These are phyloP conservation scores for Drosophila quadrilineata DNA, from an alignment of 1,140 invertebrate species.

Conservation along the genomic window DNA sequence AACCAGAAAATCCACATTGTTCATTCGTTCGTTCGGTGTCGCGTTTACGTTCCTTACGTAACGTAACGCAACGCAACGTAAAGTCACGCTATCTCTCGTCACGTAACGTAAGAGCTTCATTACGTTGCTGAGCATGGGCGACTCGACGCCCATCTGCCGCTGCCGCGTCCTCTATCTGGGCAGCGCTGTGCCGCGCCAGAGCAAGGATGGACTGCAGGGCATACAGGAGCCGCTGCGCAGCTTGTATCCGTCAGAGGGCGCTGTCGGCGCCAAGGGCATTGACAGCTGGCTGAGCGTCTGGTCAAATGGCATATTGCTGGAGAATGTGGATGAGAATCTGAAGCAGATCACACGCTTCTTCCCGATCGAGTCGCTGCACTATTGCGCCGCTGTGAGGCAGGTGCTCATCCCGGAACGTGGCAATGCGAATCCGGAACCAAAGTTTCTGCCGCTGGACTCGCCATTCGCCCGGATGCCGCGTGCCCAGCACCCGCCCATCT, in stretches of 20 bases:
- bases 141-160: slow-evolving; percentile 95
- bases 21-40: slow-evolving; percentile 35
- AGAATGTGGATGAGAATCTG: slow-evolving; percentile 97
- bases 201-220: slow-evolving; percentile 97
- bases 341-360: slow-evolving; percentile 98
- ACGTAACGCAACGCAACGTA: slow-evolving; percentile 25
- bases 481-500: slow-evolving; percentile 96
- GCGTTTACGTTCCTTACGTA: slow-evolving; percentile 29
- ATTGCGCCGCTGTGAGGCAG: slow-evolving; percentile 97
- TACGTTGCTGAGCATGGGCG: slow-evolving; percentile 67
- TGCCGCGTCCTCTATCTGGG: slow-evolving; percentile 99
- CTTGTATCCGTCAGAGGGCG: slow-evolving; percentile 91
- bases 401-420: slow-evolving; percentile 85
- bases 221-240: slow-evolving; percentile 98
- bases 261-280: slow-evolving; percentile 94
- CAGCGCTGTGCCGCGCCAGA: slow-evolving; percentile 97
- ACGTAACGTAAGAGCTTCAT: slow-evolving; percentile 31
- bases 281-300: slow-evolving; percentile 99
- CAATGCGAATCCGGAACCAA: slow-evolving; percentile 83
- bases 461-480: slow-evolving; percentile 95
- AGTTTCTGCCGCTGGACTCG: slow-evolving; percentile 97
- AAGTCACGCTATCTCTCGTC: too few relatives aligned
- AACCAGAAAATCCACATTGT: slow-evolving; percentile 80
- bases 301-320: slow-evolving; percentile 96
- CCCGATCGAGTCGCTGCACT: slow-evolving; percentile 97